A percentile compares a stretch with the other conserved stretches of the same genome.
phyloP scores from a whole-genome alignment of 1,140 invertebrate genomes.

The Portunus trituberculatus region DNA sequence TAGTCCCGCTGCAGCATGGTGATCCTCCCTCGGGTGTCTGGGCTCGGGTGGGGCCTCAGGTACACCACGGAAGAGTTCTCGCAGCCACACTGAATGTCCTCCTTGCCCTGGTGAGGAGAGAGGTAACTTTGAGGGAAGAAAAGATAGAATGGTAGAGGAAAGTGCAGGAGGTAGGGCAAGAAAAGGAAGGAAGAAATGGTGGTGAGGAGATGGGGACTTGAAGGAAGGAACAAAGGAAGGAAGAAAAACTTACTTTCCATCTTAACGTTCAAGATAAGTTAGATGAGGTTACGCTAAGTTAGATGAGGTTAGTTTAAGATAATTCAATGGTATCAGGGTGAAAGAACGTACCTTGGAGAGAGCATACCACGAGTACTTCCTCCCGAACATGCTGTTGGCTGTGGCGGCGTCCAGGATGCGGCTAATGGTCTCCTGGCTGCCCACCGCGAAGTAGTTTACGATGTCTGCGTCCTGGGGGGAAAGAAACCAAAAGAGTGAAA shows the following conservation, averaged over 20 bases:
- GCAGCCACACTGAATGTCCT: constrained; percentile 80
- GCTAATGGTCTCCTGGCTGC: constrained; percentile 86
- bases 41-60: constrained; percentile 84
- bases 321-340: too few relatives aligned
- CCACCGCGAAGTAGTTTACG: constrained; percentile 92
- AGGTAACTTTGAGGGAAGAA: background rate
- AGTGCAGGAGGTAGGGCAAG: too few relatives aligned
- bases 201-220: too few relatives aligned
- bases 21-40: constrained; percentile 84
- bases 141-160: background rate
- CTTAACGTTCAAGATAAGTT: too few relatives aligned
- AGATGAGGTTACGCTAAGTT: too few relatives aligned
- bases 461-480: constrained; percentile 86
- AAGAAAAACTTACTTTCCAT: background rate
- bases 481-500: background rate
- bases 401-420: constrained; percentile 84
- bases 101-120: constrained; percentile 32
- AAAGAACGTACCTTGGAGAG: constrained; percentile 82
- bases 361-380: constrained; percentile 85
- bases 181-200: too few relatives aligned
- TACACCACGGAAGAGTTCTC: constrained; percentile 87
- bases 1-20: constrained; percentile 85
- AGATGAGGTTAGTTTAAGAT: too few relatives aligned
- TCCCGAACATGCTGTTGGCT: constrained; percentile 80
- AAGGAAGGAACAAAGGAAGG: too few relatives aligned